Percentiles rank a stretch among this genome's conserved stretches.
phyloP scores from a whole-genome alignment of 2,888 invertebrate genomes.

The Amphipyra tragopoginis region DNA sequence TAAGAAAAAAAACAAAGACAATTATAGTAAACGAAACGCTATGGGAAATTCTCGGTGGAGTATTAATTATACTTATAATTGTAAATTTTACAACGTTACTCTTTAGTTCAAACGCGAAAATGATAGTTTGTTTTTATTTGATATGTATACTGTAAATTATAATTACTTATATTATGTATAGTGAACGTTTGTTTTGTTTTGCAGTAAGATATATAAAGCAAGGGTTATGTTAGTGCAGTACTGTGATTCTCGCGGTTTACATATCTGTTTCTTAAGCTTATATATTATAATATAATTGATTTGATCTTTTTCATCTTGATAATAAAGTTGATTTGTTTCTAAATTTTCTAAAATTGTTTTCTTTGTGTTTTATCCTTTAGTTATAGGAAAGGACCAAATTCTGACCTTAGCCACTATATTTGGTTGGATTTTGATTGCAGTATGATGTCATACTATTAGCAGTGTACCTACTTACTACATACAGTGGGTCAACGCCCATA shows the following conservation, averaged over 20 bases:
- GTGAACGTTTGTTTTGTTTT: conserved; percentile 59
- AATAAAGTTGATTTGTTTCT: conserved; percentile 90
- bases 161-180: conserved; percentile 64
- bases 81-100: conserved; percentile 81
- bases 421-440: background rate
- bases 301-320: conserved; percentile 90
- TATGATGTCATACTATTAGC: background rate
- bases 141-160: conserved; percentile 74
- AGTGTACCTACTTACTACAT: too few relatives aligned
- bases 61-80: conserved; percentile 75
- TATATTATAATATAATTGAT: conserved; percentile 80
- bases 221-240: conserved; percentile 67
- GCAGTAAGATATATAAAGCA: conserved; percentile 59
- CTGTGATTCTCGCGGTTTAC: conserved; percentile 66
- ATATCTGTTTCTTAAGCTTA: conserved; percentile 86
- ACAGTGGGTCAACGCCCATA: too few relatives aligned
- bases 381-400: background rate
- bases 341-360: conserved; percentile 83
- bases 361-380: conserved; percentile 30
- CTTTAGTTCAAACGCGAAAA: conserved; percentile 73
- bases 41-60: conserved; percentile 82
- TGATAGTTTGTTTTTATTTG: conserved; percentile 73
- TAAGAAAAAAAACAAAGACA: conserved; percentile 82
- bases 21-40: conserved; percentile 74
- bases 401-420: background rate